Base-by-base conservation (phyloP, 1,140 invertebrate species). In the Ostrea denselamellosa region DNA sequence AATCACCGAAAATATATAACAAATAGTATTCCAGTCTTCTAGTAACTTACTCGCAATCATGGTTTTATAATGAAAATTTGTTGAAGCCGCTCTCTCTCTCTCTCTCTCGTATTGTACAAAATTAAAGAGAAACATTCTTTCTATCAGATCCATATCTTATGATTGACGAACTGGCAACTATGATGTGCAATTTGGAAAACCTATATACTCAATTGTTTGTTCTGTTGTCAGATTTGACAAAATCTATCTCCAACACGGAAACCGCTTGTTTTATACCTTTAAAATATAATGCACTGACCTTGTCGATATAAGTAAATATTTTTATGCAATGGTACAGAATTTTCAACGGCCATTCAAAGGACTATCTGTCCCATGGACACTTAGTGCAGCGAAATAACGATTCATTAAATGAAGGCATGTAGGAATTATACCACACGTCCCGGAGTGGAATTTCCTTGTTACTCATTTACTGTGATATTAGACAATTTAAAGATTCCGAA, bases 401-500 rank as follows among this genome's bases (percentile, higher is more conserved):
- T 68, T 68, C 3, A 68, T 68, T 34, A 25, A 77, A 34, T 77
- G 68, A 77, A 25, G 68, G 68, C 28, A 10, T 77, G 8, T 14
- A 14, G 22, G 14, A 77, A 28, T 12, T 28, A 77, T 77, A 25
- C 25, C 68, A 77, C 9, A 17, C 56, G 0, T n/a, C 19, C 4
- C 17, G 19, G 19, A 19, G 56, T 62, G 56, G 56, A 62, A 19
- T 58, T 17, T 19, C 17, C 17, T n/a, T n/a, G 56, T 44, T 5
- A 44, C 34, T 44, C 34, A 44, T 44, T 44, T 19, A 62, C 2
- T 56, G 56, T 62, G 34, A 44, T 44, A 28, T 84, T 65, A 8
- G 85, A 86, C 34, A 92, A 85, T 86, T 91, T 93, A 88, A 93
- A 94, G 83, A 94, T 85, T 34, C 93, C 93, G 89, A 94, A 94